Conservation (phyloP, 2,113 vertebrate genomes). For the Merops nubicus region DNA sequence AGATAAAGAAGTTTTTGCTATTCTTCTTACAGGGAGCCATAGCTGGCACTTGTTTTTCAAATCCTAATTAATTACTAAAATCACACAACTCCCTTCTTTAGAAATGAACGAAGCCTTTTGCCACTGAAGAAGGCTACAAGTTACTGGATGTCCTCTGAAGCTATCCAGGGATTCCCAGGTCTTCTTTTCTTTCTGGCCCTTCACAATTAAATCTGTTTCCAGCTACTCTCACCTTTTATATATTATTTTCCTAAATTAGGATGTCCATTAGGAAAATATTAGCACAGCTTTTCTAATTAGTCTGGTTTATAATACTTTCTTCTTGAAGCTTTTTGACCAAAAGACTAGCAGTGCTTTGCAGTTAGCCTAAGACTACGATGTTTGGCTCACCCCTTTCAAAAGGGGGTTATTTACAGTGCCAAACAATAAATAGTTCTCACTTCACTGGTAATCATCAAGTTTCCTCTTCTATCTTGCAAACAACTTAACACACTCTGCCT, state of each 20-base stretch:
- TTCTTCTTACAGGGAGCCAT: not conserved
- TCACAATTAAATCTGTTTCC: not conserved
- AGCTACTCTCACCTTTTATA: not conserved
- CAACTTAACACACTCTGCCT: not conserved
- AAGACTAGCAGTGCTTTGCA: not conserved
- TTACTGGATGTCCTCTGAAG: not conserved
- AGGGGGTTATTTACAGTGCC: not conserved
- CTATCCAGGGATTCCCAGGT: not conserved
- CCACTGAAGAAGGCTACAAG: not conserved
- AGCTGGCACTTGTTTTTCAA: not conserved
- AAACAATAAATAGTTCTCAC: not conserved
- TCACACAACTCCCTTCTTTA: not conserved
- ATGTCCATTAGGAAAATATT: not conserved
- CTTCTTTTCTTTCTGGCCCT: not conserved
- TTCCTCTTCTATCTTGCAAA: not conserved
- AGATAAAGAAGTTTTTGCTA: accelerated
- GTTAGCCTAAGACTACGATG: not conserved
- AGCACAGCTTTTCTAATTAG: not conserved
- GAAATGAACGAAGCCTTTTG: not conserved
- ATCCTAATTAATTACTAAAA: not conserved
- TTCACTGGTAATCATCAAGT: not conserved
- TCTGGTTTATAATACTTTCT: not conserved
- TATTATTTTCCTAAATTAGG: not conserved
- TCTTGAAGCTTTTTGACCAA: not conserved
- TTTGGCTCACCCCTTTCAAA: not conserved